Evolutionary conservation across 2,797 vertebrate species (phyloP), one percentile per base, ranked within the genome.

Genomic region (Coccyzus lansbergi): DNA sequence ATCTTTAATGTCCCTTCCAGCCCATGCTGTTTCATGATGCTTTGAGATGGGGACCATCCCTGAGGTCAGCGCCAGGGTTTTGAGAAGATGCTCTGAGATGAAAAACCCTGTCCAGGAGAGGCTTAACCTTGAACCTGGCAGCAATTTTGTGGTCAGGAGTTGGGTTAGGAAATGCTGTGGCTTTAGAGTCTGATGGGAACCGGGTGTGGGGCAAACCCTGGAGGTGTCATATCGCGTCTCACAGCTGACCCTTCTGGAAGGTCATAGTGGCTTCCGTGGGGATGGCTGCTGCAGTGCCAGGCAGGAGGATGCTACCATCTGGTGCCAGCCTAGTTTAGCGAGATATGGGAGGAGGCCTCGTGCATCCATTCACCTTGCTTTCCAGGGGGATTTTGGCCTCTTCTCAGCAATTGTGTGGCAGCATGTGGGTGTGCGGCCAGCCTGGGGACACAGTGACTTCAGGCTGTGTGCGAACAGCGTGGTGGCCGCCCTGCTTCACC

Each of bases 391-490:
- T 60, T 51, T 59, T 2, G 0, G 14, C 26, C 10, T 51, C 51
- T 58, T 65, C 60, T 51, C 6, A 2, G 8, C 58, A 26, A 0
- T 7, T 21, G 3, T 2, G 1, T 40, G 58, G 80, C 62, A 40
- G 33, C 8, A 1, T 1, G 1, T 5, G 31, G 42, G 1, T 28
- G 1, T 20, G 36, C 19, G 15, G 8, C 38, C 48, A 40, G 2
- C n/a, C 24, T 2, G 12, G 38, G 44, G 53, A 20, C 12, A 1
- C 0, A 0, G 10, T 15, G 53, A 34, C 85, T n/a, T 74, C 40
- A 19, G 11, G n/a, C 51, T 48, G 9, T 3, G 12, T 36, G 6
- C 13, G 4, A 12, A 38, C 0, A 2, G 5, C 0, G 0, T 2
- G 3, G 9, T 13, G 46, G 3, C 60, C 25, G 33, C 15, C 9